Conservation (phyloP, 2,888 invertebrate genomes). For the Zelleria hepariella region DNA sequence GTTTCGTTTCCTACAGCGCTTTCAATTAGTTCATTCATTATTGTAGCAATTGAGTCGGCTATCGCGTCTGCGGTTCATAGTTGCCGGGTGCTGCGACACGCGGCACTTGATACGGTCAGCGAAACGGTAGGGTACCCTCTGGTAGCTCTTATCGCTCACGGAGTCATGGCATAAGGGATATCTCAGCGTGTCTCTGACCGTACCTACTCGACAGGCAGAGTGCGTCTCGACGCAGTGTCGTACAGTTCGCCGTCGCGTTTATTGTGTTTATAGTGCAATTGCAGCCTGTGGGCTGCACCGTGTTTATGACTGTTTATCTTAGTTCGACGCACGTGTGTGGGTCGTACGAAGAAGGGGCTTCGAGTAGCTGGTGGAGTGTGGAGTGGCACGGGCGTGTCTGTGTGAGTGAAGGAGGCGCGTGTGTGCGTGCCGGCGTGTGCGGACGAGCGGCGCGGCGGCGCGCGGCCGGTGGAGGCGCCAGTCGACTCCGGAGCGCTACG, state of each 20-base stretch:
- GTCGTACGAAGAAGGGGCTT: constrained; percentile 5
- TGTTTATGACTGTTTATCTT: constrained; percentile 60
- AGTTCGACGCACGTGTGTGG: constrained; percentile 38
- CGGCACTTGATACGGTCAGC: too few species aligned
- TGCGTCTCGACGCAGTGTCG: background rate
- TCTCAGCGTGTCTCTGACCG: background rate
- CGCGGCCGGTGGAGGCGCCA: constrained; percentile 35
- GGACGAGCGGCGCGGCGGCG: constrained; percentile 28
- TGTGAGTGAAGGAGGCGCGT: constrained; percentile 25
- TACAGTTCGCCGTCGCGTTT: constrained; percentile 1
- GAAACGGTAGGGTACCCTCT: too few species aligned
- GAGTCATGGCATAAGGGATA: background rate
- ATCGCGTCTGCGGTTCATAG: constrained; percentile 31
- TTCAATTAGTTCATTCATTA: constrained; percentile 36
- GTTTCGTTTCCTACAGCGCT: constrained; percentile 21
- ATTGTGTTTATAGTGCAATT: constrained; percentile 45
- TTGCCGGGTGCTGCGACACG: background rate
- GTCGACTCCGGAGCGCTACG: constrained; percentile 57
- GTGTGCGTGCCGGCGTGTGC: constrained; percentile 41
- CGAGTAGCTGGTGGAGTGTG: constrained; percentile 18
- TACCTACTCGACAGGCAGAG: background rate
- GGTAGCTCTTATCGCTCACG: too few species aligned
- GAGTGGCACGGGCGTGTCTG: constrained; percentile 21
- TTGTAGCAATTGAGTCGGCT: constrained; percentile 24
- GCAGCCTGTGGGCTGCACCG: constrained; percentile 46